These are phyloP conservation scores for Peromyscus californicus DNA, from an alignment of 2,113 vertebrate genomes.

Conservation along the genomic window DNA sequence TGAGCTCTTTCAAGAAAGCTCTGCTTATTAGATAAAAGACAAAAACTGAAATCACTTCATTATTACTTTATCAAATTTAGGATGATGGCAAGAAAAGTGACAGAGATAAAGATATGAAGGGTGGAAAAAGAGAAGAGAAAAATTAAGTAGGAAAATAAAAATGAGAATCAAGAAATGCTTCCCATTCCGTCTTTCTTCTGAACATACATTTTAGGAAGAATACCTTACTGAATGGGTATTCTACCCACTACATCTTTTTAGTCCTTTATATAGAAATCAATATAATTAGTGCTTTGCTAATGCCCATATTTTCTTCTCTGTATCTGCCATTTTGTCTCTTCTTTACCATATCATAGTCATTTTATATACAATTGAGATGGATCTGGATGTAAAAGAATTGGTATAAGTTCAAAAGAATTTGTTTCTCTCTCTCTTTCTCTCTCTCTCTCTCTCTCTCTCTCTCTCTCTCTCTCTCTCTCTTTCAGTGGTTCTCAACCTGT, in stretches of 20 bases:
- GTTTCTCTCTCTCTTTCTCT: too few relatives aligned
- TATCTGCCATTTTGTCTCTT: background rate
- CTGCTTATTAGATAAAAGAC: background rate
- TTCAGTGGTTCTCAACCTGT: background rate
- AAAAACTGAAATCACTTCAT: background rate
- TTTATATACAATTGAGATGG: background rate
- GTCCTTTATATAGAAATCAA: background rate
- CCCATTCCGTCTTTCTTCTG: background rate
- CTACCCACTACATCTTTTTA: background rate
- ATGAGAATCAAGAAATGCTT: background rate
- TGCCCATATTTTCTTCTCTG: background rate
- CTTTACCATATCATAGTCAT: background rate
- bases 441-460: background rate
- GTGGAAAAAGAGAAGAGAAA: background rate
- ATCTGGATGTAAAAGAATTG: background rate
- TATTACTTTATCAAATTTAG: background rate
- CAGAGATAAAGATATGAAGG: background rate
- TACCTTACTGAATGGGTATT: conserved; percentile 8
- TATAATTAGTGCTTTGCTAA: conserved; percentile 4
- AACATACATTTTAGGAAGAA: conserved; percentile 1
- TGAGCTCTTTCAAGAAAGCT: background rate
- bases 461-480: background rate
- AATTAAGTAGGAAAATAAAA: background rate
- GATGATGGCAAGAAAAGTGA: background rate
- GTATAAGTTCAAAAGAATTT: background rate